These are phyloP conservation scores for Zaprionus camerounensis DNA, from an alignment of 1,140 invertebrate species.

Conservation along the genomic window DNA sequence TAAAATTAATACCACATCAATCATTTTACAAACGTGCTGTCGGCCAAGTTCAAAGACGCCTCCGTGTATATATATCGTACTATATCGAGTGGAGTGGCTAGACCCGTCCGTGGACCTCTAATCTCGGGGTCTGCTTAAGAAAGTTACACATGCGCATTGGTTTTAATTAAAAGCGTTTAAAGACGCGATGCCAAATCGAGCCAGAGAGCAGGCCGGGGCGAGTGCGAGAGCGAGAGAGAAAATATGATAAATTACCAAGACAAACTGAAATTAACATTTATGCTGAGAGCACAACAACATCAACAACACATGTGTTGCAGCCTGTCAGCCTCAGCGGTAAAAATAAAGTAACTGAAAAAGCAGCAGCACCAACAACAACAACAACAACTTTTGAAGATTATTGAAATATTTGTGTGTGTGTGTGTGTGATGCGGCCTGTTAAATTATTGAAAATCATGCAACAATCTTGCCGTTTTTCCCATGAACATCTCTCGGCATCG, in stretches of 20 bases:
- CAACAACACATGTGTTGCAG: conserved; percentile 38
- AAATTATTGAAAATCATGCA: conserved; percentile 82
- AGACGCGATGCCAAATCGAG: conserved; percentile 52
- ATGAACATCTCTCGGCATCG: conserved; percentile 52
- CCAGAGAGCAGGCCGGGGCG: background rate
- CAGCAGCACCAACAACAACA: background rate
- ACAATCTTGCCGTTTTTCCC: conserved; percentile 68
- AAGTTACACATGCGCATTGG: conserved; percentile 83
- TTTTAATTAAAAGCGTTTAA: conserved; percentile 84
- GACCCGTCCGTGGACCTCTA: conserved; percentile 20
- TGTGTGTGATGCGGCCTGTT: conserved; percentile 57
- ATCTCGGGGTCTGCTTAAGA: conserved; percentile 64
- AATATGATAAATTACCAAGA: conserved; percentile 83
- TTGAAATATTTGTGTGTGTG: conserved; percentile 44
- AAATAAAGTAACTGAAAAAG: conserved; percentile 7
- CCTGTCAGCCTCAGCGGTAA: conserved; percentile 25
- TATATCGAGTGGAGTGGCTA: background rate
- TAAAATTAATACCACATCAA: conserved; percentile 84
- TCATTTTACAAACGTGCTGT: conserved; percentile 82
- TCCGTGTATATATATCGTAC: background rate
- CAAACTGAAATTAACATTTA: conserved; percentile 80
- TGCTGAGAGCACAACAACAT: conserved; percentile 33
- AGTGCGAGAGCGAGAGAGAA: conserved; percentile 26
- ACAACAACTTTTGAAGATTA: conserved; percentile 26
- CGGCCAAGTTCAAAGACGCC: conserved; percentile 78